Base-by-base conservation (phyloP, 1,140 invertebrate species). In the Popillia japonica region DNA sequence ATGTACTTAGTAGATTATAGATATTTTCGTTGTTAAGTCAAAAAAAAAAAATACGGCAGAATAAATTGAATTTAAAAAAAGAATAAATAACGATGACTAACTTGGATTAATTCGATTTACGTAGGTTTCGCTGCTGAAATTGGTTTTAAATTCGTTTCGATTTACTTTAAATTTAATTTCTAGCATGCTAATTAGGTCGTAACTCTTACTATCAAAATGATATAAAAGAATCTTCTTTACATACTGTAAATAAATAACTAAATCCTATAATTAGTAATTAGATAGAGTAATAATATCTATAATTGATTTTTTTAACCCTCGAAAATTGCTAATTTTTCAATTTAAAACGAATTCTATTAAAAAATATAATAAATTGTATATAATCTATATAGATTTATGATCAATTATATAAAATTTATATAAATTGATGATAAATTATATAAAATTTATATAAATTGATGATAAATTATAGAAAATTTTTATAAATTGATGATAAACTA, bases 161-260 rank as follows among this genome's bases (percentile, higher is more conserved):
- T 48, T 48, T n/a, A n/a, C n/a, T n/a, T n/a, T n/a, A n/a, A n/a
- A n/a, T 48, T 48, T 14, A 14, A 48, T 48, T 64, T 78, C 75
- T 81, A 81, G 79, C 79, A 77, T 79, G 79, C 80, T 80, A 22
- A 23, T 6, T 64, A 64, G 61, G 22, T 80, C 77, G 78, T 75
- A n/a, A n/a, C n/a, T n/a, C n/a, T n/a, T n/a, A n/a, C n/a, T n/a
- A n/a, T n/a, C n/a, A n/a, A n/a, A n/a, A n/a, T n/a, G n/a, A n/a
- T n/a, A n/a, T n/a, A n/a, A n/a, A n/a, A 79, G 73, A 79, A 76
- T 79, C 76, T 78, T 78, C 76, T 79, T 78, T 81, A 82, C 72
- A 79, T 78, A 72, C 78, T 82, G 79, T 82, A 82, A 59, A 80
- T 82, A 64, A 64, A 64, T 64, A 64, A 81, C 78, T 76, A 77